Evolutionary conservation across 2,113 vertebrate genomes (phyloP).

Genomic region (Callaeas wilsoni): DNA sequence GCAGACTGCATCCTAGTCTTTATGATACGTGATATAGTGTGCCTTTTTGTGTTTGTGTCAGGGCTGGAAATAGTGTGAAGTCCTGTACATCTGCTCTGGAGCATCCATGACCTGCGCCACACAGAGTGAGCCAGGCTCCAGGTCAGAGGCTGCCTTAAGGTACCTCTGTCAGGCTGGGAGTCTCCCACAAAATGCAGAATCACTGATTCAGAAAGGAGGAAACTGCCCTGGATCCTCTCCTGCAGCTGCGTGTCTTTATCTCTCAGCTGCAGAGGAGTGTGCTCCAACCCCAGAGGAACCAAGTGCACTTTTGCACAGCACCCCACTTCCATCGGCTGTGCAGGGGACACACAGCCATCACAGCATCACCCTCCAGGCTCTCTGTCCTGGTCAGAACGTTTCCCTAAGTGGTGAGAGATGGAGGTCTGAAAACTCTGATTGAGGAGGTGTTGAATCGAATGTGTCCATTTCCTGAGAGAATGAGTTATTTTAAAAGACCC

Average conservation of each 20-base stretch:
- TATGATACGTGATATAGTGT: accelerated
- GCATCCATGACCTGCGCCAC: accelerated
- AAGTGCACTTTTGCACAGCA: accelerated
- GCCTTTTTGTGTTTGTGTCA: not conserved
- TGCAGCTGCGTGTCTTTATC: accelerated
- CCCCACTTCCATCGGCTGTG: not conserved
- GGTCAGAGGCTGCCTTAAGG: not conserved
- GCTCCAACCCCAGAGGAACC: not conserved
- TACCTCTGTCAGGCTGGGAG: not conserved
- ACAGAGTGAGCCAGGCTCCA: not conserved
- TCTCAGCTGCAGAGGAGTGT: not conserved
- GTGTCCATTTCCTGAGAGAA: not conserved
- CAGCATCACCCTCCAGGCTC: not conserved
- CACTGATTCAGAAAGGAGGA: not conserved
- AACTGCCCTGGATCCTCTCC: not conserved
- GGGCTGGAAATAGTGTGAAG: not conserved
- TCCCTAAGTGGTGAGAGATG: not conserved
- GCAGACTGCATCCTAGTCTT: not conserved
- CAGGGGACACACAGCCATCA: too few relatives aligned
- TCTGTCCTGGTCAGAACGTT: not conserved
- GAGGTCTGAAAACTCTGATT: not conserved
- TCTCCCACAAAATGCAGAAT: not conserved
- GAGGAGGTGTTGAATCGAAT: not conserved
- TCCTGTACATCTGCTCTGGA: not conserved
- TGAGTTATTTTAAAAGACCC: not conserved